phyloP scores from a whole-genome alignment of 2,888 invertebrate genomes.

The Petrolisthes cinctipes region DNA sequence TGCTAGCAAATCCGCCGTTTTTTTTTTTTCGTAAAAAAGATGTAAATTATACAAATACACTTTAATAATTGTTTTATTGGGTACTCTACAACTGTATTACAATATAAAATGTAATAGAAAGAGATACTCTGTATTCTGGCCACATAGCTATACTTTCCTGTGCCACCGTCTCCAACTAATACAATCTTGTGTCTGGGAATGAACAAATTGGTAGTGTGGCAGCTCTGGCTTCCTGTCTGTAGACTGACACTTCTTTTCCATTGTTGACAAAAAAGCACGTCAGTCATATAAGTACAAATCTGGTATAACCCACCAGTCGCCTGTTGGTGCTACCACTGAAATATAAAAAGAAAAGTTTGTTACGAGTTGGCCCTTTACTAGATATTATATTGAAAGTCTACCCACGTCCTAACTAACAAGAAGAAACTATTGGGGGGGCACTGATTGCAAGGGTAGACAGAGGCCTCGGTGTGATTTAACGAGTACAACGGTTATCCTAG shows the following conservation, averaged over 20 bases:
- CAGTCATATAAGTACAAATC: background rate
- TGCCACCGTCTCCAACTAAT: constrained; percentile 63
- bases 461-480: too few relatives aligned
- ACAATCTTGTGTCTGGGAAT: constrained; percentile 54
- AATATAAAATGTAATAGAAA: background rate
- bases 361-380: too few relatives aligned
- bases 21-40: too few relatives aligned
- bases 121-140: constrained; percentile 40
- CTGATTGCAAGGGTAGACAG: too few relatives aligned
- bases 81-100: too few relatives aligned
- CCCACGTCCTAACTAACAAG: too few relatives aligned
- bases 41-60: too few relatives aligned
- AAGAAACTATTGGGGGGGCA: too few relatives aligned
- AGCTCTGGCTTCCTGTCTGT: background rate
- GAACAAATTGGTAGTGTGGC: constrained; percentile 38
- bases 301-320: background rate
- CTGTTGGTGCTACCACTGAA: background rate
- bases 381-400: too few relatives aligned
- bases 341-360: background rate
- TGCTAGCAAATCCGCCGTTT: too few relatives aligned
- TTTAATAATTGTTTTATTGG: too few relatives aligned
- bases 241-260: background rate
- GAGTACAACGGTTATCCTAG: too few relatives aligned
- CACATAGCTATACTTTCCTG: constrained; percentile 63
- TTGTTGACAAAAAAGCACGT: background rate